Conservation (phyloP, 2,888 invertebrate genomes). For the Oscheius myriophilus region DNA sequence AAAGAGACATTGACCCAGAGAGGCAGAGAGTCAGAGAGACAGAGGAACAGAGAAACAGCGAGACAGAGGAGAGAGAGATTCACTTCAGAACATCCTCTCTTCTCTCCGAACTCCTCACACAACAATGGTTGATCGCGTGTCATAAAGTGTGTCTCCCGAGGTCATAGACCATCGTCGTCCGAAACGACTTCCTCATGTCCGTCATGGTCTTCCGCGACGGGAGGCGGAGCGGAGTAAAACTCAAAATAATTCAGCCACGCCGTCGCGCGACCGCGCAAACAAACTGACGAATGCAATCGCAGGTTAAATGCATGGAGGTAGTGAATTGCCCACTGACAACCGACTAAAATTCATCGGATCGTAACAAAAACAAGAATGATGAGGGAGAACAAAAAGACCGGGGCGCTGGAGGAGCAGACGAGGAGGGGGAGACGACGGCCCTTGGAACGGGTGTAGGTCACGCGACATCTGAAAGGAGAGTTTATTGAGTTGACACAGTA, state of each 20-base stretch:
- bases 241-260: neutral
- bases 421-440: slow-evolving; percentile 20
- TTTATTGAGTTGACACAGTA: too few species aligned
- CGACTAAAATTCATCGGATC: too few species aligned
- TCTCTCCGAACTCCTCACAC: too few species aligned
- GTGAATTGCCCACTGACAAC: too few species aligned
- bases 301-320: too few species aligned
- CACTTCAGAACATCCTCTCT: too few species aligned
- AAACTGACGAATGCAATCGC: neutral
- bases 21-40: too few species aligned
- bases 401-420: neutral
- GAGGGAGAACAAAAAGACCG: neutral
- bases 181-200: neutral
- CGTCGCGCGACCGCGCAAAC: slow-evolving; percentile 3
- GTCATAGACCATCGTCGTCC: neutral
- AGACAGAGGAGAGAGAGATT: too few species aligned
- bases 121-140: too few species aligned
- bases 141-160: neutral
- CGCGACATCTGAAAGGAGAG: slow-evolving; percentile 38
- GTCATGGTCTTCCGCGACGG: neutral
- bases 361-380: slow-evolving; percentile 5
- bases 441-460: slow-evolving; percentile 39
- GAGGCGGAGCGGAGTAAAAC: neutral
- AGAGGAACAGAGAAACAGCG: too few species aligned
- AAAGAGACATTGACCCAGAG: too few species aligned